phyloP scores from a whole-genome alignment of 2,797 vertebrate genomes.

The Lacerta viridis region DNA sequence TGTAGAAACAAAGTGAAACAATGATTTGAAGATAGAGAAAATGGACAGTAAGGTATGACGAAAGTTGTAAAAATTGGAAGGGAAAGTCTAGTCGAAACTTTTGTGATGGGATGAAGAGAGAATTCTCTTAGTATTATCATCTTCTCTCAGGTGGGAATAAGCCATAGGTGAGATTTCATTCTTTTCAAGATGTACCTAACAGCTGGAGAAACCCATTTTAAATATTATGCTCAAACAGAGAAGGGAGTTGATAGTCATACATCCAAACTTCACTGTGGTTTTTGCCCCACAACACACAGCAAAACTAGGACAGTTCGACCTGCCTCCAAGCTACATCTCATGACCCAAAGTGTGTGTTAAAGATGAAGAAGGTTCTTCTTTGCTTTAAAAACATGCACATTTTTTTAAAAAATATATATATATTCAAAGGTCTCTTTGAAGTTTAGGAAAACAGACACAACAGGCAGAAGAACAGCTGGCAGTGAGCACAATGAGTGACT shows the following conservation, averaged over 20 bases:
- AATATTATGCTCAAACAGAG: conserved; percentile 18
- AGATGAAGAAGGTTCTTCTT: conserved; percentile 54
- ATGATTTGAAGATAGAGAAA: background rate
- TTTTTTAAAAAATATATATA: conserved; percentile 22
- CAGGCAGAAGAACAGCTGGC: conserved; percentile 74
- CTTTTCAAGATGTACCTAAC: conserved; percentile 1
- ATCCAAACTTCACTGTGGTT: conserved; percentile 18
- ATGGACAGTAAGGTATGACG: background rate
- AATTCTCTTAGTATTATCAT: background rate
- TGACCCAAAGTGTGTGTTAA: conserved; percentile 18
- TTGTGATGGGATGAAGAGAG: background rate
- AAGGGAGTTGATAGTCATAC: conserved; percentile 18
- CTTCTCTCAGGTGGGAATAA: background rate
- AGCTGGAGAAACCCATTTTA: background rate
- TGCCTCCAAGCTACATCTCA: conserved; percentile 15
- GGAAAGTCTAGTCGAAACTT: background rate
- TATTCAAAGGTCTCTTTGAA: conserved; percentile 59
- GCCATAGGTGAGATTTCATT: background rate
- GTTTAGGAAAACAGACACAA: conserved; percentile 68
- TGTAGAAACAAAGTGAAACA: background rate
- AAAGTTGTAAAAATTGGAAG: background rate
- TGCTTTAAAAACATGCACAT: conserved; percentile 36
- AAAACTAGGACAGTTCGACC: conserved; percentile 26
- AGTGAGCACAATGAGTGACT: conserved; percentile 71
- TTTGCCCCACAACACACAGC: conserved; percentile 27